phyloP scores from a whole-genome alignment of 2,888 invertebrate genomes.

The Calliscelio sp. region DNA sequence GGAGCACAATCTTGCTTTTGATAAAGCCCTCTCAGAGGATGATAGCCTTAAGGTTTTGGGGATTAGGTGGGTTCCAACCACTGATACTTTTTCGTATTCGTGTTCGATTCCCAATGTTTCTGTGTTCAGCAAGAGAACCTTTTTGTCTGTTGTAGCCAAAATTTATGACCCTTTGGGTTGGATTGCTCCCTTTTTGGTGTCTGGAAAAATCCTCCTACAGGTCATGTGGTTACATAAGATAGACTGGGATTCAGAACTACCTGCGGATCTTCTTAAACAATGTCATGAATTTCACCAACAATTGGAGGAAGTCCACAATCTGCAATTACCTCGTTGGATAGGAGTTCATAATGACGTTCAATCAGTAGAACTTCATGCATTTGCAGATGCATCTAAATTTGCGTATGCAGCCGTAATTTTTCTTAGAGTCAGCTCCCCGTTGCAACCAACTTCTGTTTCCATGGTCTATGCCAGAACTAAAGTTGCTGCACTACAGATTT shows the following conservation, averaged over 20 bases:
- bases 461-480: too few species aligned
- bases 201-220: constrained; percentile 20
- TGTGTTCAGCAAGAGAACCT: neutral
- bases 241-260: neutral
- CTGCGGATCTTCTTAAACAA: too few species aligned
- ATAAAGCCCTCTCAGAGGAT: neutral
- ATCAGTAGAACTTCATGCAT: too few species aligned
- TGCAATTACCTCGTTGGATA: too few species aligned
- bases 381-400: too few species aligned
- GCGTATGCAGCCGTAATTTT: too few species aligned
- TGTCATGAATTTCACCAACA: too few species aligned
- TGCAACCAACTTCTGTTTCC: too few species aligned
- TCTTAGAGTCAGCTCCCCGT: too few species aligned
- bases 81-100: neutral
- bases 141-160: neutral
- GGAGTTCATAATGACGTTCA: too few species aligned
- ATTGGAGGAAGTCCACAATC: too few species aligned
- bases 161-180: constrained; percentile 12
- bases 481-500: too few species aligned
- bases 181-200: neutral
- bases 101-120: neutral
- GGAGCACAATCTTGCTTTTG: neutral
- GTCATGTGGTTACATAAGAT: constrained; percentile 5
- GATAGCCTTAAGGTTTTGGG: constrained; percentile 4
- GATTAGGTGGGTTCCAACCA: neutral